Evolutionary conservation across 2,113 vertebrate genomes (phyloP).

Genomic region (Lucifuga dentata): DNA sequence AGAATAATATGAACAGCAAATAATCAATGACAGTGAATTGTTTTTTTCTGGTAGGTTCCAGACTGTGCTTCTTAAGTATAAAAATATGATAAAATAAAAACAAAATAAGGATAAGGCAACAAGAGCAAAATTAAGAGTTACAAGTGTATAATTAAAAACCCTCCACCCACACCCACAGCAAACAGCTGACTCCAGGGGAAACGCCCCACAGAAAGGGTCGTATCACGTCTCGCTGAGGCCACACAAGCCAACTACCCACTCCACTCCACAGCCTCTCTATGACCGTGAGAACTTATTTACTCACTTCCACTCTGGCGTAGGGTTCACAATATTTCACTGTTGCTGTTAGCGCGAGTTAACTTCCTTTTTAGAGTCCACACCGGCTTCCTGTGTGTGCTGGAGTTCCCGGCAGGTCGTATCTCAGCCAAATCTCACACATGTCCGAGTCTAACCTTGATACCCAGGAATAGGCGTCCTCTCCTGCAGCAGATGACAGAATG

Average conservation of each 20-base stretch:
- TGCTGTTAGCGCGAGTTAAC: neutral
- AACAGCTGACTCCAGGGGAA: slow-evolving; percentile 50
- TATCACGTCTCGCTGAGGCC: slow-evolving; percentile 10
- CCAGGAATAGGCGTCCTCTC: slow-evolving; percentile 68
- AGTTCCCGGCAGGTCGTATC: slow-evolving; percentile 25
- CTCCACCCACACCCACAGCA: neutral
- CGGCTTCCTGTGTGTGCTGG: neutral
- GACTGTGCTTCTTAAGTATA: too few relatives aligned
- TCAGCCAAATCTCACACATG: slow-evolving; percentile 9
- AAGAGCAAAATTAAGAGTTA: too few relatives aligned
- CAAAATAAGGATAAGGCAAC: too few relatives aligned
- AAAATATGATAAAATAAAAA: too few relatives aligned
- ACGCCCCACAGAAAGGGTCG: slow-evolving; percentile 20
- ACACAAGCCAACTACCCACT: neutral
- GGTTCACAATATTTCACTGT: neutral
- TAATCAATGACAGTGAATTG: too few relatives aligned
- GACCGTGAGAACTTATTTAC: slow-evolving; percentile 4
- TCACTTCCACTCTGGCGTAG: slow-evolving; percentile 30
- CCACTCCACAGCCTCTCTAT: neutral
- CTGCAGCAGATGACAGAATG: slow-evolving; percentile 2
- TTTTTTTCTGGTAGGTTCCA: too few relatives aligned
- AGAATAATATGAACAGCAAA: too few relatives aligned
- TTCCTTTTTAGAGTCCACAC: neutral
- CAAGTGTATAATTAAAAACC: neutral
- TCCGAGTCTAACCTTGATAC: slow-evolving; percentile 40